phyloP scores from a whole-genome alignment of 2,888 invertebrate species.

The Parthenolecanium corni region DNA sequence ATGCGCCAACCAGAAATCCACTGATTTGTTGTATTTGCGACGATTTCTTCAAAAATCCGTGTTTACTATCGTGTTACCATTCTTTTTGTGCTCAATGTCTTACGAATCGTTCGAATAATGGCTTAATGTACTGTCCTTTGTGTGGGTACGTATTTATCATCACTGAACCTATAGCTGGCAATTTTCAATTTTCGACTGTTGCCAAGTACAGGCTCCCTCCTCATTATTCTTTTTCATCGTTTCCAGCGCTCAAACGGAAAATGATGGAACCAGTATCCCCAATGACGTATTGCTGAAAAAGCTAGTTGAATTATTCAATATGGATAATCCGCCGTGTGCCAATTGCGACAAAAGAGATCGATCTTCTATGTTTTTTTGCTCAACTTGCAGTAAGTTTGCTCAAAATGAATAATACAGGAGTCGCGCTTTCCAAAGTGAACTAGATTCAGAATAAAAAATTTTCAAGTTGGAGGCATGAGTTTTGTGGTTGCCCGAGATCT shows the following conservation, averaged over 20 bases:
- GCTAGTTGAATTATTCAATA: conserved; percentile 56
- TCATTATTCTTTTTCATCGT: conserved; percentile 12
- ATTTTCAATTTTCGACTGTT: no score
- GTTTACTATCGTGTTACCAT: conserved; percentile 56
- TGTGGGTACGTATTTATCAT: conserved; percentile 47
- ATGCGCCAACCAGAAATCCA: conserved; percentile 37
- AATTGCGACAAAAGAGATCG: conserved; percentile 62
- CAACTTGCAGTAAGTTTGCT: conserved; percentile 52
- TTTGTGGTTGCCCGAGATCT: no score
- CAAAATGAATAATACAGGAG: neutral
- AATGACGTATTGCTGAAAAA: conserved; percentile 56
- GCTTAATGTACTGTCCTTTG: conserved; percentile 51
- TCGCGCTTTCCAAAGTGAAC: neutral
- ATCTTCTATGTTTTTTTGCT: conserved; percentile 64
- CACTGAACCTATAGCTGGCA: neutral
- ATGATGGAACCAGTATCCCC: conserved; percentile 55
- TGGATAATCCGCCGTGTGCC: conserved; percentile 60
- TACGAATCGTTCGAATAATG: conserved; percentile 49
- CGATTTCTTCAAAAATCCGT: conserved; percentile 56
- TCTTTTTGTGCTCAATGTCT: conserved; percentile 58
- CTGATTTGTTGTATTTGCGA: conserved; percentile 55
- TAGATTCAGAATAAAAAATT: neutral
- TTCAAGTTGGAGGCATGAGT: no score
- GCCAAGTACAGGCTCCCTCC: neutral
- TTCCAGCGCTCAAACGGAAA: conserved; percentile 46